Base-by-base conservation (phyloP, 2,888 invertebrate genomes). In the Cryptus viduatorius region DNA sequence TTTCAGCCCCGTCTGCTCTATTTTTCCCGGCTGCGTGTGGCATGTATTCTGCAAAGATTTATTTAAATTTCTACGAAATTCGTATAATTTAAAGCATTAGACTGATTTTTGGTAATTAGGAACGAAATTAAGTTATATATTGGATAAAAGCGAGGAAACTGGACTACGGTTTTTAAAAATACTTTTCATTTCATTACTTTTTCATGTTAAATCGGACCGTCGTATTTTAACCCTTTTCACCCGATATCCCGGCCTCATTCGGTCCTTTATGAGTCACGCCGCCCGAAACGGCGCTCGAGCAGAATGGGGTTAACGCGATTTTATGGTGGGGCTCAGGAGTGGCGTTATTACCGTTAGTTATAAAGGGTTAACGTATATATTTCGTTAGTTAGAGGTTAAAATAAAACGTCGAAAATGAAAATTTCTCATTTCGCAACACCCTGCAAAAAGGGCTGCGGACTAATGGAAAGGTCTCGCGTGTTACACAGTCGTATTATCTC, bases 1-100 rank as follows among this genome's bases (percentile, higher is more conserved):
- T 59, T 73, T 78, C n/a, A 14, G 31, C 72, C 65, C 65, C 73
- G 67, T 29, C 61, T 31, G 71, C 65, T 3, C 56, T 79, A 46
- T 48, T 24, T 53, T 64, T 69, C 46, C 4, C 31, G 29, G 61
- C 61, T n/a, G 31, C n/a, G 29, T 12, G 29, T 14, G 7, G 12
- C 14, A 24, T 61, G 14, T 61, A 31, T 5, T 61, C 31, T 14
- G 14, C 29, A 31, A 29, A 14, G 61, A 61, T 61, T 29, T 7
- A 31, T 61, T 61, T 1, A 31, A 29, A 29, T 61, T 31, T 61
- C 31, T 61, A 31, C 7, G 14, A 29, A 31, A 24, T 14, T 14
- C 29, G 14, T 31, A n/a, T 61, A 14, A 29, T 29, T 31, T 14
- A n/a, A 61, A 31, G n/a, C 12, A 61, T 14, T 7, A 37, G 7